A percentile compares a stretch with the other conserved stretches of the same genome.
These are phyloP conservation scores for Megalonaias nervosa DNA, from an alignment of 1,140 invertebrate genomes.

Conservation along the genomic window DNA sequence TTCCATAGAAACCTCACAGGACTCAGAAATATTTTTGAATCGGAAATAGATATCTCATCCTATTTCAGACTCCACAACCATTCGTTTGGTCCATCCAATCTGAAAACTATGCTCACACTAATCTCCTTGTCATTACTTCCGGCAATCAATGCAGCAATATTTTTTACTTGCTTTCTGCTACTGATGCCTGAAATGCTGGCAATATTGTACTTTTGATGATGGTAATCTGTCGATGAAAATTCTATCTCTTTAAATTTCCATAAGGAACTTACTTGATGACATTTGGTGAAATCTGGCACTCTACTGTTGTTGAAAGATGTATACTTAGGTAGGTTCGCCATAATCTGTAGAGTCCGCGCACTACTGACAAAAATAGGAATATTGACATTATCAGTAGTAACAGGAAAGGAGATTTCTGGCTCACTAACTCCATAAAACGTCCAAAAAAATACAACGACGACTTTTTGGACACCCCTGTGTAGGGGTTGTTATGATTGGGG, in stretches of 20 bases:
- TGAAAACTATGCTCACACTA: slow-evolving; percentile 7
- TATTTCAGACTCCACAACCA: slow-evolving; percentile 11
- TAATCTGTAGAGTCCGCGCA: slow-evolving; percentile 15
- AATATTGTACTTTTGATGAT: neutral
- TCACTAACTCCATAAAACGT: too few relatives aligned
- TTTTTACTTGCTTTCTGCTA: neutral
- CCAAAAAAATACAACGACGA: too few relatives aligned
- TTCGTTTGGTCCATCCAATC: neutral
- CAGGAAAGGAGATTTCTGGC: too few relatives aligned
- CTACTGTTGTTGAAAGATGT: slow-evolving; percentile 35
- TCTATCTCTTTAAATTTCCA: slow-evolving; percentile 5
- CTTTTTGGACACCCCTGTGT: too few relatives aligned
- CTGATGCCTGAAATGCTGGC: neutral
- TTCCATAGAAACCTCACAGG: neutral
- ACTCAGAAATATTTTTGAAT: slow-evolving; percentile 3
- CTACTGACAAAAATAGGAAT: slow-evolving; percentile 25
- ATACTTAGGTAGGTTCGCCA: slow-evolving; percentile 33
- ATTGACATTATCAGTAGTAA: slow-evolving; percentile 18
- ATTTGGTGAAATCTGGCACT: neutral
- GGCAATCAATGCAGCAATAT: neutral
- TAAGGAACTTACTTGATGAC: neutral
- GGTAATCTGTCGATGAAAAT: neutral
- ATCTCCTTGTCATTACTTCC: slow-evolving; percentile 11
- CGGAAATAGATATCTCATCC: slow-evolving; percentile 7
- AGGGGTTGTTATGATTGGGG: too few relatives aligned